Base-by-base conservation (phyloP, 2,113 vertebrate genomes). In the Amazona vittata region DNA sequence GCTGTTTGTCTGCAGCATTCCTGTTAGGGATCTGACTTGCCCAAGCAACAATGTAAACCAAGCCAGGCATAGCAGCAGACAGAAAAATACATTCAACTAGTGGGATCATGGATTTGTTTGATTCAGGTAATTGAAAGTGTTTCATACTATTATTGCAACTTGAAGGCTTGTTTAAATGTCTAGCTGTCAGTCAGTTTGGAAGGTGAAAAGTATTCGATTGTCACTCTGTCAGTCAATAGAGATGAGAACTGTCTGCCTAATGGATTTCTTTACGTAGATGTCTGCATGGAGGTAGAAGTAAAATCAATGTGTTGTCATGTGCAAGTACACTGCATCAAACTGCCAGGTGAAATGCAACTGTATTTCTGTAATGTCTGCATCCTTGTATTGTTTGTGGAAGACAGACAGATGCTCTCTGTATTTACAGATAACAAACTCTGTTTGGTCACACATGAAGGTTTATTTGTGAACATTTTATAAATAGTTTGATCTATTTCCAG, bases 231-330 rank as follows among this genome's bases (percentile, higher is more conserved):
- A 99, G 99, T 99, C 99, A 99, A 98, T 98, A 98, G 99, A 98
- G 99, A 99, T 99, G 98, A 99, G 99, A 99, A 98, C 98, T 99
- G 99, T 99, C 99, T 99, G 99, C 99, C 98, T 99, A 99, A 99
- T 99, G 99, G 99, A 99, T 99, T 99, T 99, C 99, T 99, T 99
- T 98, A 99, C 99, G 97, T 98, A 98, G 98, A 99, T 98, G 98
- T 98, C 98, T 99, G 98, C 98, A 98, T 98, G 98, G 98, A 98
- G 98, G 98, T 98, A 98, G 99, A 99, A 99, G 99, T 98, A 98
- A 99, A 99, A 99, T 99, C 99, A 98, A 99, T 99, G 99, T 98
- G 98, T 99, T 99, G 99, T 99, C 99, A 99, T 99, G 99, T 99
- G 99, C 96, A 96, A 98, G 98, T 98, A 93, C 97, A 95, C 97